Conservation (phyloP, 1,140 invertebrate genomes). For the Charaxes varanes region DNA sequence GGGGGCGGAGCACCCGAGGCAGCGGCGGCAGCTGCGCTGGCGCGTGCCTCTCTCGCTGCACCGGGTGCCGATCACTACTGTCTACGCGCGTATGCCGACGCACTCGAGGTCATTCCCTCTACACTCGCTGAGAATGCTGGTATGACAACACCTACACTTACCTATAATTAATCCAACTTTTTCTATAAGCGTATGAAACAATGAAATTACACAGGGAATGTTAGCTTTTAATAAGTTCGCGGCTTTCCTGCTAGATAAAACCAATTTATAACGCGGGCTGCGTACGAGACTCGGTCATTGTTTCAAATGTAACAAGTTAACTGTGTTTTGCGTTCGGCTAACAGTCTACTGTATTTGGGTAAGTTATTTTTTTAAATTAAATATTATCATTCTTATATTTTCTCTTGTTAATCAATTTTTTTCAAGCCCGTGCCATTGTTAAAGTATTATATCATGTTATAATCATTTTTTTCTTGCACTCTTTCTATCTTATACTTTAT, state of each 20-base stretch:
- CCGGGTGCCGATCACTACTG: constrained; percentile 97
- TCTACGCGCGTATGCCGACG: constrained; percentile 94
- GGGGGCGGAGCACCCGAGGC: constrained; percentile 99
- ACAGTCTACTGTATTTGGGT: too few species aligned
- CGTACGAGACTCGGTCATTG: constrained; percentile 2
- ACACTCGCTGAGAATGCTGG: constrained; percentile 99
- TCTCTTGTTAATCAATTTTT: too few species aligned
- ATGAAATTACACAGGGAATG: too few species aligned
- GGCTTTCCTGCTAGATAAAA: constrained; percentile 64
- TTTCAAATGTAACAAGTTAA: too few species aligned
- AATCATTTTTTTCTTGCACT: too few species aligned
- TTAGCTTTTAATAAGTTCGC: constrained; percentile 31
- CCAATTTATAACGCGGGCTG: constrained; percentile 27
- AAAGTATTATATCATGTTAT: too few species aligned
- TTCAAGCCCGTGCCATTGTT: too few species aligned
- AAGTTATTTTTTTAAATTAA: too few species aligned
- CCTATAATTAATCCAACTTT: neutral
- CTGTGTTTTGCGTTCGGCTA: too few species aligned
- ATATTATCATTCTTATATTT: too few species aligned
- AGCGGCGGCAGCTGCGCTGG: constrained; percentile 91
- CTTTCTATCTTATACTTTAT: too few species aligned
- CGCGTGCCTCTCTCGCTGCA: constrained; percentile 87
- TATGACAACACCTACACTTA: constrained; percentile 15
- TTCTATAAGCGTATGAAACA: neutral
- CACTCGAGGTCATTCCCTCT: constrained; percentile 96